phyloP scores from a whole-genome alignment of 2,113 vertebrate species.

The Corythoichthys intestinalis region DNA sequence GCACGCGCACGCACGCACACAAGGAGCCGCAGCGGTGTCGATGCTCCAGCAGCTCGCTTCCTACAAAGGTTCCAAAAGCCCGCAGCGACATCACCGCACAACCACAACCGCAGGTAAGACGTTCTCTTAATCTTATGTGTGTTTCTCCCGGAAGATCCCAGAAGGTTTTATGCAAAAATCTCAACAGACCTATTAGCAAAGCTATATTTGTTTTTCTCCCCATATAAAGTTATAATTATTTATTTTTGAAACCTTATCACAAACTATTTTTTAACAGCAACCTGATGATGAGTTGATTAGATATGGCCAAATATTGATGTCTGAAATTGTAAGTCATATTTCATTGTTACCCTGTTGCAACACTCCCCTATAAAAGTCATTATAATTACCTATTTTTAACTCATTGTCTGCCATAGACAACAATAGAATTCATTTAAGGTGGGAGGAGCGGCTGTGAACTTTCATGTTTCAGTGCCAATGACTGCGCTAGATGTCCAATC shows the following conservation, averaged over 20 bases:
- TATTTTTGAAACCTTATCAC: too few relatives aligned
- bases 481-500: too few relatives aligned
- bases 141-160: background rate
- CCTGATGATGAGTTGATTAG: background rate
- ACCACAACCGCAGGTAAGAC: background rate
- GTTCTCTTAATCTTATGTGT: background rate
- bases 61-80: background rate
- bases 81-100: background rate
- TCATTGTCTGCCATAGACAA: too few relatives aligned
- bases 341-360: too few relatives aligned
- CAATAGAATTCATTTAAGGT: too few relatives aligned
- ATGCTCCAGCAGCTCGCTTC: background rate
- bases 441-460: too few relatives aligned
- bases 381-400: too few relatives aligned
- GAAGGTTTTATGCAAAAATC: background rate
- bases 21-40: conserved; percentile 3
- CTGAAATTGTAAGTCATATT: background rate
- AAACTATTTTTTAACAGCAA: background rate
- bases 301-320: background rate
- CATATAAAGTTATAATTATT: background rate
- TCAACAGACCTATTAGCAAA: background rate
- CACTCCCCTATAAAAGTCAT: too few relatives aligned
- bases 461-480: too few relatives aligned
- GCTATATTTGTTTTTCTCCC: background rate
- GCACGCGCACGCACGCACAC: background rate